Evolutionary conservation across 2,113 vertebrate genomes (phyloP), one percentile per base, ranked within the genome.

Genomic region (Podilymbus podiceps): DNA sequence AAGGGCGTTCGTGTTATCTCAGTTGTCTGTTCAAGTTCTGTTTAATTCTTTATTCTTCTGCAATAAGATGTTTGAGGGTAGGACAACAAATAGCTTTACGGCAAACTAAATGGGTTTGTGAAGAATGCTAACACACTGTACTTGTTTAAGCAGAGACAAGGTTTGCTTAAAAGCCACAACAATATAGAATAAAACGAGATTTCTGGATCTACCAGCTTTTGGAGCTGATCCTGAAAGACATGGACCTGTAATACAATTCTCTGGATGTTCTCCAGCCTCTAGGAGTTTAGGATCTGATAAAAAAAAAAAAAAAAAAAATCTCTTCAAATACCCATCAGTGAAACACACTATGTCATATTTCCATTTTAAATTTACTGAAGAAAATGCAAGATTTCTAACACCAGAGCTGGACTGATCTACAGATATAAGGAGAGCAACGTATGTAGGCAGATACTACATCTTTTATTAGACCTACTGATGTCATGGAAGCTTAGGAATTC

Each of bases 401-500:
- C 12, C 38, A 56, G 17, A 77, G 58, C 75, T 44, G 59, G 55
- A 46, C 50, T 49, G 53, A 82, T 68, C n/a, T 7, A 14, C 2
- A 42, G 35, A 33, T 62, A 22, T 42, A 56, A 69, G n/a, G 63
- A 88, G 80, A 52, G 46, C 50, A 49, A 42, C 0, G 1, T 5
- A 35, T 0, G 11, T 56, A 56, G 81, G 87, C 63, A 90, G 84
- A 58, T 76, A 91, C 20, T 28, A 15, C 6, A 83, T 64, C 88
- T 85, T 93, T 90, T 92, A 76, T 95, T 96, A 95, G 83, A 79
- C 44, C 47, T 84, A 22, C 56, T 75, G 66, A 78, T 94, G 81
- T 63, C 42, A 92, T 22, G 47, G 66, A 89, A 77, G 64, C 56
- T 74, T 46, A 63, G 68, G 38, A 64, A 80, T 66, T 35, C 6